Conservation (phyloP, 2,113 vertebrate species). For the Nothoprocta perdicaria region DNA sequence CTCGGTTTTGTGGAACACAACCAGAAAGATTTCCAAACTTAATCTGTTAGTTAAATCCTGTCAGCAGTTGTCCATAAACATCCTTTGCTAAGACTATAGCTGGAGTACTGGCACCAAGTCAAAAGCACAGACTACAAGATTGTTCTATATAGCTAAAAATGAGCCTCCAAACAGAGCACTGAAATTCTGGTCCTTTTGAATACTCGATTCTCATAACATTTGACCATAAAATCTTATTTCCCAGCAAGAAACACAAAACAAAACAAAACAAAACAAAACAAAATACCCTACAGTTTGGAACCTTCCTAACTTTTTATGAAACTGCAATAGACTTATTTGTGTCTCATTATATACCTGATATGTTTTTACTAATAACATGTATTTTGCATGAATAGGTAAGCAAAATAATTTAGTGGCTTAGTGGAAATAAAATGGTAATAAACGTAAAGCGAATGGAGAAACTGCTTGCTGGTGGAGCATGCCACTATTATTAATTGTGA, state of each 20-base stretch:
- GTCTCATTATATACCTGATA: slow-evolving; percentile 61
- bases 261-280: slow-evolving; percentile 43
- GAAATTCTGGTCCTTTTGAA: slow-evolving; percentile 44
- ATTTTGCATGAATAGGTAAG: slow-evolving; percentile 61
- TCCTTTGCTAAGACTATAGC: slow-evolving; percentile 21
- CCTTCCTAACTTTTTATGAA: slow-evolving; percentile 53
- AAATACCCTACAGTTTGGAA: slow-evolving; percentile 41
- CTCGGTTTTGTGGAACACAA: slow-evolving; percentile 2
- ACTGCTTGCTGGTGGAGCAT: slow-evolving; percentile 66
- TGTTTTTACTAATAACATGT: slow-evolving; percentile 66
- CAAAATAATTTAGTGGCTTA: slow-evolving; percentile 74
- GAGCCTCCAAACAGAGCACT: slow-evolving; percentile 3
- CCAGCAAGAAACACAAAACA: slow-evolving; percentile 20
- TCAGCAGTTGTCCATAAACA: slow-evolving; percentile 14
- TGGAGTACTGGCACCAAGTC: slow-evolving; percentile 30
- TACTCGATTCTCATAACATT: slow-evolving; percentile 31
- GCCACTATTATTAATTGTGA: slow-evolving; percentile 75
- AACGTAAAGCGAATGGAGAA: slow-evolving; percentile 72
- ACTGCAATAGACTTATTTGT: slow-evolving; percentile 62
- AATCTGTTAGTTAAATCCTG: neutral
- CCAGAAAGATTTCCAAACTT: slow-evolving; percentile 24
- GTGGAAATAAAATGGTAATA: slow-evolving; percentile 70
- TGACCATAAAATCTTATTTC: slow-evolving; percentile 56
- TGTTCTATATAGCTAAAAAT: slow-evolving; percentile 28
- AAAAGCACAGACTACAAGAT: neutral